Base-by-base conservation (phyloP, 2,888 invertebrate genomes). In the Sympetrum striolatum region DNA sequence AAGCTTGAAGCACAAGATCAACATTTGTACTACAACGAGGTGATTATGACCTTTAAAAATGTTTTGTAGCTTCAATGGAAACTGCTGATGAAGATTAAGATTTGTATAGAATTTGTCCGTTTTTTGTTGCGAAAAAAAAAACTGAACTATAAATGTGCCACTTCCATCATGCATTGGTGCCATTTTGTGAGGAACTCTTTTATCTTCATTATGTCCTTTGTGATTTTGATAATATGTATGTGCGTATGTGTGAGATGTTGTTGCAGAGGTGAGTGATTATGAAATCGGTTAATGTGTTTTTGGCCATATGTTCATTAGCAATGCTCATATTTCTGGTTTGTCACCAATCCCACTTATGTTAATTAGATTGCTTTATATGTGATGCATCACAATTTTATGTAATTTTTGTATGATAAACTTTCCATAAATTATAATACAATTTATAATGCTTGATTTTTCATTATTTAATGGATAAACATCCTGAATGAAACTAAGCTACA, bases 71-170 rank as follows among this genome's bases (percentile, higher is more conserved):
- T 86, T 60, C 60, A 86, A 25, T 58, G 22, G 22, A 73, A 37
- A 86, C 15, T 86, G 60, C 60, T 86, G 86, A 86, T 86, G 64
- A 25, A 73, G 73, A 22, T 22, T 86, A 86, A 39, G 64, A 86
- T 60, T 37, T 37, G 60, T 86, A 82, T 81, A 48, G 31, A 58
- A 86, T 64, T 48, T 64, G 58, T 86, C 64, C 22, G 37, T 86
- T 18, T 86, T 60, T 60, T 64, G 37, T 60, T 37, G 8, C 60
- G 22, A n/a, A n/a, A n/a, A 35, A 58, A 60, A n/a, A 37, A 37
- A 86, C 35, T 86, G 86, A 60, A 86, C 37, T 86, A 60, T 37
- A 82, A 86, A 37, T 86, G 60, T 86, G 86, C 35, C 86, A 12
- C 58, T 86, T 64, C 60, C 60, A 35, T 86, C 35, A 86, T 58